A percentile compares a stretch with the other conserved stretches of the same genome.
Conservation (phyloP, 1,140 invertebrate species). For the Neodiprion fabricii region DNA sequence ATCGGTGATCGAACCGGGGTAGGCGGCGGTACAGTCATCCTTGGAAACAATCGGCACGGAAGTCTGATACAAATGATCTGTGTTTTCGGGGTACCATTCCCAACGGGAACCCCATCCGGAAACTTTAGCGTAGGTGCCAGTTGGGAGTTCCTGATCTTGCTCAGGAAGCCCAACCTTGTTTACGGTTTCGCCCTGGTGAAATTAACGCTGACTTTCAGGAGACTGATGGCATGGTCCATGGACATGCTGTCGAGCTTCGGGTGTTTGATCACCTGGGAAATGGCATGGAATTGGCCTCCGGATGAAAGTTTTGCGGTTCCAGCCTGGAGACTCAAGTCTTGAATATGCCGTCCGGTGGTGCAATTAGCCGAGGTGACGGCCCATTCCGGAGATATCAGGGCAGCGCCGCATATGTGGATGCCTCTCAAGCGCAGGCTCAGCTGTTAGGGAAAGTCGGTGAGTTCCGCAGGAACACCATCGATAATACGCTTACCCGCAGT, state of each 20-base stretch:
- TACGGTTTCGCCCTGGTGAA: constrained; percentile 27
- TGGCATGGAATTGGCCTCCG: constrained; percentile 45
- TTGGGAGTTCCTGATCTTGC: background rate
- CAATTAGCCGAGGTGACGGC: constrained; percentile 75
- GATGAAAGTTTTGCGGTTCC: constrained; percentile 51
- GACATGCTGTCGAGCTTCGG: constrained; percentile 50
- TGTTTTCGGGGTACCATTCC: constrained; percentile 19
- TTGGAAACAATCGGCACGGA: constrained; percentile 35
- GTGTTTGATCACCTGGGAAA: constrained; percentile 57
- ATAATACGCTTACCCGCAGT: constrained; percentile 62
- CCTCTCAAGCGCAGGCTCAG: constrained; percentile 61
- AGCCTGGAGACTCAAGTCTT: constrained; percentile 43
- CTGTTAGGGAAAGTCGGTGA: constrained; percentile 69
- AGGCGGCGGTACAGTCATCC: constrained; percentile 31
- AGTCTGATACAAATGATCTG: constrained; percentile 28
- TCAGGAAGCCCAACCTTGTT: constrained; percentile 29
- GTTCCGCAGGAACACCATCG: constrained; percentile 66
- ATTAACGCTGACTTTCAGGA: constrained; percentile 51
- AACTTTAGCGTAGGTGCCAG: constrained; percentile 11
- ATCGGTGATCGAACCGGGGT: constrained; percentile 31
- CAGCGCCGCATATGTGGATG: constrained; percentile 68
- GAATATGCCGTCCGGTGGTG: constrained; percentile 54
- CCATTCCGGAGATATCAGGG: constrained; percentile 65
- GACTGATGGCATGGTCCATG: constrained; percentile 67
- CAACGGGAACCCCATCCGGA: background rate